These are phyloP conservation scores for Patella ulyssiponensis DNA, from an alignment of 2,888 invertebrate genomes.

Conservation along the genomic window DNA sequence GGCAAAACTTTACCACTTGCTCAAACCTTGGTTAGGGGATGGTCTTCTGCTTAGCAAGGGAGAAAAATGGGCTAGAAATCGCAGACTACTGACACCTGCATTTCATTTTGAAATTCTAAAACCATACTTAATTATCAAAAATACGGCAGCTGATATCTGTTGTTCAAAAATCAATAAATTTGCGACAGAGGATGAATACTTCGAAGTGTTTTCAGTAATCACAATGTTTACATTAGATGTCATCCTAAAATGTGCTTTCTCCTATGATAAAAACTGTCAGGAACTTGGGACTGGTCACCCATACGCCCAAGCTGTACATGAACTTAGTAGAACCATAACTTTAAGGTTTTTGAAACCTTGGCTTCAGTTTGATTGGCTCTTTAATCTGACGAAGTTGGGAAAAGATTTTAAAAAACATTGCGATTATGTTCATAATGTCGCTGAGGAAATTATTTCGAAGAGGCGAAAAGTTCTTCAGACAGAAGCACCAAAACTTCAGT, in stretches of 20 bases:
- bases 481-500: background rate
- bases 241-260: slow-evolving; percentile 58
- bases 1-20: slow-evolving; percentile 29
- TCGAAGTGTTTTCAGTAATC: slow-evolving; percentile 46
- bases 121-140: slow-evolving; percentile 40
- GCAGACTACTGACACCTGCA: slow-evolving; percentile 49
- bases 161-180: slow-evolving; percentile 38
- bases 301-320: background rate
- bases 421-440: background rate
- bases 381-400: background rate
- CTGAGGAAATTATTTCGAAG: background rate
- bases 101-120: slow-evolving; percentile 53
- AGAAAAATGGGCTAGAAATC: slow-evolving; percentile 47
- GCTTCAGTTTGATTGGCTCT: background rate
- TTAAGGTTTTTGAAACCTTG: background rate
- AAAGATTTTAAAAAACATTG: slow-evolving; percentile 1
- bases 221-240: slow-evolving; percentile 52
- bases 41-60: slow-evolving; percentile 46
- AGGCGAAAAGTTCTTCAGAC: background rate
- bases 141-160: slow-evolving; percentile 41
- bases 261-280: slow-evolving; percentile 52
- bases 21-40: slow-evolving; percentile 43
- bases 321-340: background rate
- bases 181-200: slow-evolving; percentile 36
- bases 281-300: slow-evolving; percentile 34